phyloP scores from a whole-genome alignment of 1,140 invertebrate genomes.

The Calliopsis andreniformis region DNA sequence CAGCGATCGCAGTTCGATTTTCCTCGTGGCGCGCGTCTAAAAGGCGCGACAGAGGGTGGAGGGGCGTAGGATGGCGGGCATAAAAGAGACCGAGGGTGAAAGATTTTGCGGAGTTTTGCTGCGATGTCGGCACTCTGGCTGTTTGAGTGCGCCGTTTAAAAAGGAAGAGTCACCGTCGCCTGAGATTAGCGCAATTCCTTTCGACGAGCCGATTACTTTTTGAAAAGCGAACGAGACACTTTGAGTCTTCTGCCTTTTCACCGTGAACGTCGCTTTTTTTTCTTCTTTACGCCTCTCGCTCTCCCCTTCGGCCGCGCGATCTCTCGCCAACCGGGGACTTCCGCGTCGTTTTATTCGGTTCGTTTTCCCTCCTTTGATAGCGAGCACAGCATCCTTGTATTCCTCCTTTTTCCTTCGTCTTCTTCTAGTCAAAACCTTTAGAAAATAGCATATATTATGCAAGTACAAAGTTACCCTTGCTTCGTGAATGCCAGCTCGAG shows the following conservation, averaged over 20 bases:
- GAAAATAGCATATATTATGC: neutral
- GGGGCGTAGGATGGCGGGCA: neutral
- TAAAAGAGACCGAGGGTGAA: constrained; percentile 8
- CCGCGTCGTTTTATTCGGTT: constrained; percentile 10
- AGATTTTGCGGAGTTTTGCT: constrained; percentile 19
- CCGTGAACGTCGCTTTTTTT: constrained; percentile 8
- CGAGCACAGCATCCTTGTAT: neutral
- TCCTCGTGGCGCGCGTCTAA: neutral
- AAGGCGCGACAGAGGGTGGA: too few species aligned
- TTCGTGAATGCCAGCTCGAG: neutral
- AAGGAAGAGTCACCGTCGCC: constrained; percentile 7
- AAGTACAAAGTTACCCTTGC: neutral
- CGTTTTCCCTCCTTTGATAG: constrained; percentile 23
- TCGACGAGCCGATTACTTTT: constrained; percentile 45
- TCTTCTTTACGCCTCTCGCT: neutral
- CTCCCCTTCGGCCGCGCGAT: too few species aligned
- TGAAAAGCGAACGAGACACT: constrained; percentile 47
- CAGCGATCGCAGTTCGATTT: neutral
- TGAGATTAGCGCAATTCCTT: constrained; percentile 45
- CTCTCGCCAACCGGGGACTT: neutral
- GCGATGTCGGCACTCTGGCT: neutral
- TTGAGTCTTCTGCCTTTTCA: constrained; percentile 38
- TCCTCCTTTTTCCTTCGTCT: too few species aligned
- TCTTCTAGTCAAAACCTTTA: neutral
- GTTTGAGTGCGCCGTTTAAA: constrained; percentile 1